These are phyloP conservation scores for Gorsachius goisagi DNA, from an alignment of 2,113 vertebrate species.

Conservation along the genomic window DNA sequence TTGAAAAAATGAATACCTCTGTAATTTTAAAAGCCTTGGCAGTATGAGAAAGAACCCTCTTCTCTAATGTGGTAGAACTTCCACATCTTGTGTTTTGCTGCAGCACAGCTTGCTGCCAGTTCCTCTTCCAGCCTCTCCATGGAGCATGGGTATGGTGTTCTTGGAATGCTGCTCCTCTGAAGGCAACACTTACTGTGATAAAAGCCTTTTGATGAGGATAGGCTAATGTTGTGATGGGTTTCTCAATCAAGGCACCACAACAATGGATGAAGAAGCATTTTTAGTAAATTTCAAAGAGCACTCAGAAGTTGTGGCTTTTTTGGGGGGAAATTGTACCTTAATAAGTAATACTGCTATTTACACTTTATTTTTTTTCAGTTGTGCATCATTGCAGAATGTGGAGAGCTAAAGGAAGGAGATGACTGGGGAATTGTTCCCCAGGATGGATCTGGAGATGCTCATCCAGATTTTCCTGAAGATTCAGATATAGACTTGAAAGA, in stretches of 20 bases:
- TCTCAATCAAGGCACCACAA: neutral
- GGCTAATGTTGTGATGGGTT: neutral
- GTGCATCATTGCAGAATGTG: slow-evolving; percentile 88
- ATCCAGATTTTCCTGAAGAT: slow-evolving; percentile 94
- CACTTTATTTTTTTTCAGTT: slow-evolving; percentile 70
- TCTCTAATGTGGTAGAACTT: neutral
- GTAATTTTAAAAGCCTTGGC: neutral
- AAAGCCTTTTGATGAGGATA: neutral
- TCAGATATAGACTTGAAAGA: slow-evolving; percentile 89
- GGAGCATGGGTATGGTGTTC: neutral
- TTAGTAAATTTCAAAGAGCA: neutral
- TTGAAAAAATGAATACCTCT: neutral
- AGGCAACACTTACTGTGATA: neutral
- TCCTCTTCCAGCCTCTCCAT: neutral
- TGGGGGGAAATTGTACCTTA: neutral
- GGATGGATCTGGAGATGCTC: slow-evolving; percentile 86
- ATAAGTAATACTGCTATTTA: neutral
- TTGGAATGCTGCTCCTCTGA: neutral
- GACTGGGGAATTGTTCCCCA: slow-evolving; percentile 77
- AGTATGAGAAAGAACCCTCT: neutral
- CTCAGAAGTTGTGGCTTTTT: neutral
- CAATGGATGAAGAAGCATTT: neutral
- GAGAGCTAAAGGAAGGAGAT: slow-evolving; percentile 88
- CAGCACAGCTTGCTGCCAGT: neutral
- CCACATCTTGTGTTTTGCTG: neutral